These are phyloP conservation scores for Machaerirhynchus nigripectus DNA, from an alignment of 2,113 vertebrate genomes.

Conservation along the genomic window DNA sequence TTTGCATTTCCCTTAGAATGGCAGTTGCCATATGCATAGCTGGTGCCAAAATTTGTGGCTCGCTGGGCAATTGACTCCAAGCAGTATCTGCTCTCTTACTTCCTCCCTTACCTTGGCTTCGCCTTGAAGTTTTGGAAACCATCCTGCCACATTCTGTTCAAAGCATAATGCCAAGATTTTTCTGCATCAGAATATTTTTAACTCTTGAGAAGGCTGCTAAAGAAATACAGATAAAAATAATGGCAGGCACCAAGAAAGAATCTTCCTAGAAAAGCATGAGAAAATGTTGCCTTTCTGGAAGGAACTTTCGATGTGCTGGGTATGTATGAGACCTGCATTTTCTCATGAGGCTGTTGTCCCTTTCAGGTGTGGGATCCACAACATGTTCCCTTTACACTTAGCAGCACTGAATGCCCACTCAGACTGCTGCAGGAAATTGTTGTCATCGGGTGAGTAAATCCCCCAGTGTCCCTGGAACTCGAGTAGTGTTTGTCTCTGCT, in stretches of 20 bases:
- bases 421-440: conserved; percentile 93
- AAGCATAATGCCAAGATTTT: not conserved
- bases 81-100: not conserved
- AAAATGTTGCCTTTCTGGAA: not conserved
- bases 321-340: not conserved
- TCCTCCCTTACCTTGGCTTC: not conserved
- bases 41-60: not conserved
- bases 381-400: conserved; percentile 95
- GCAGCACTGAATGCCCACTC: conserved; percentile 92
- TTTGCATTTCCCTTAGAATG: not conserved
- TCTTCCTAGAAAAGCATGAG: not conserved
- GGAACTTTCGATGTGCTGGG: not conserved
- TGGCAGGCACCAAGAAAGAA: not conserved
- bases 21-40: not conserved
- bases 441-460: conserved; percentile 87
- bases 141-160: conserved; percentile 1
- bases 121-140: not conserved
- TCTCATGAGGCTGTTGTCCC: not conserved
- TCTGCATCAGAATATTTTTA: not conserved
- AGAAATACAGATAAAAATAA: conserved; percentile 13
- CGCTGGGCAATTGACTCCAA: not conserved
- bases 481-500: not conserved
- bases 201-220: not conserved
- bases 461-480: not conserved
- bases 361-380: conserved; percentile 89